These are phyloP conservation scores for Junonia oenone DNA, from an alignment of 2,888 invertebrate species.

Conservation along the genomic window DNA sequence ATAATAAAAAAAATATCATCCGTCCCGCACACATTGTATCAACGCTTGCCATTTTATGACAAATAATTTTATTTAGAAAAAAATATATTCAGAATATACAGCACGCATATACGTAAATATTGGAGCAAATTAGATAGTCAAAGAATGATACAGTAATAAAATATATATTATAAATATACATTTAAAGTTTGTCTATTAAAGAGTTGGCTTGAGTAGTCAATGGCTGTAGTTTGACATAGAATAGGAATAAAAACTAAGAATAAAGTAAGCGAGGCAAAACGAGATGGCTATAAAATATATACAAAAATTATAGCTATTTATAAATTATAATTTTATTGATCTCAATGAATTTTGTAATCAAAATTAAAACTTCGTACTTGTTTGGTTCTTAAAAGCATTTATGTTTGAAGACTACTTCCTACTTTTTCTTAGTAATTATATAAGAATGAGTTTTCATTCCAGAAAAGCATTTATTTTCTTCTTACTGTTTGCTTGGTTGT, in stretches of 20 bases:
- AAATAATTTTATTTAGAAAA: conserved; percentile 28
- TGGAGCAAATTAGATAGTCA: conserved; percentile 10
- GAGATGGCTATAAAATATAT: not conserved
- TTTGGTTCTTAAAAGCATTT: not conserved
- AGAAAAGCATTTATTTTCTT: not conserved
- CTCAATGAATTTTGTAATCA: not conserved
- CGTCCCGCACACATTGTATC: conserved; percentile 26
- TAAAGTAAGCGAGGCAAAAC: not conserved
- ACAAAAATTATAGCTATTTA: not conserved
- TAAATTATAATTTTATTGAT: not conserved
- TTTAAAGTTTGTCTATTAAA: not conserved
- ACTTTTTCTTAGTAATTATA: not conserved
- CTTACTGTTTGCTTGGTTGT: not conserved
- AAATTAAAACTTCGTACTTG: not conserved
- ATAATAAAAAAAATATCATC: conserved; percentile 18
- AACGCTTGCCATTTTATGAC: conserved; percentile 29
- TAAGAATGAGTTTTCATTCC: not conserved
- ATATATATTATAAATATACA: not conserved
- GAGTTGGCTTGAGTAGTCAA: not conserved
- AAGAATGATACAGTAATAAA: not conserved
- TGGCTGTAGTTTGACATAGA: not conserved
- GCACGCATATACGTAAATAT: conserved; percentile 11
- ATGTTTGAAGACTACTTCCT: not conserved
- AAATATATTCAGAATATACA: not conserved
- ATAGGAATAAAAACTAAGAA: not conserved